phyloP scores from a whole-genome alignment of 2,113 vertebrate species.

The Corythoichthys intestinalis region DNA sequence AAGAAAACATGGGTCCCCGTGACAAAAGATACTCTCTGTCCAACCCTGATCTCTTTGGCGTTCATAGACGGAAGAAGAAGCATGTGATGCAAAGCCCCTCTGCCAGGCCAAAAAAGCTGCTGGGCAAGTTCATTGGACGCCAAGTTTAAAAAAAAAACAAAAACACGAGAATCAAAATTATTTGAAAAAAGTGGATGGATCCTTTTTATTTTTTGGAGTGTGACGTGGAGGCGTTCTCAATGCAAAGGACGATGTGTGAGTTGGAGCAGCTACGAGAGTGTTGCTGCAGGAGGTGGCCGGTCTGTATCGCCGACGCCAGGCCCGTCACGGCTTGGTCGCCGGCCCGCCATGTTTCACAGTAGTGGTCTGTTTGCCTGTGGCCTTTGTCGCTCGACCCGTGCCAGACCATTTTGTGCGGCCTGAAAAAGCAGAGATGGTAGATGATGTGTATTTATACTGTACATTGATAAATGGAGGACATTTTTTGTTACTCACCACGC shows the following conservation, averaged over 20 bases:
- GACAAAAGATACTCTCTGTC: conserved; percentile 51
- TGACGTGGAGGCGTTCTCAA: conserved; percentile 88
- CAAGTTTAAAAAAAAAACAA: conserved; percentile 18
- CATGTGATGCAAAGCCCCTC: conserved; percentile 44
- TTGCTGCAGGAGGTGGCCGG: conserved; percentile 83
- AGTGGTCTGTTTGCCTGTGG: conserved; percentile 82
- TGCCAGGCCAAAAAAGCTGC: conserved; percentile 37
- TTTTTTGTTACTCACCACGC: conserved; percentile 77
- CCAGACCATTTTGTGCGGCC: conserved; percentile 94
- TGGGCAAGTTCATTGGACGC: conserved; percentile 54
- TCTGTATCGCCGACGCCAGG: conserved; percentile 80
- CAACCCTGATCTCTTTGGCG: conserved; percentile 68
- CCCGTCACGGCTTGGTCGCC: conserved; percentile 70
- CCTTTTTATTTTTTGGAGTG: conserved; percentile 79
- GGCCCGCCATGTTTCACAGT: conserved; percentile 92
- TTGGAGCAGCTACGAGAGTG: conserved; percentile 77
- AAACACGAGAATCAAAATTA: neutral
- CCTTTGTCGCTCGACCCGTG: conserved; percentile 82
- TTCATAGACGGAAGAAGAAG: conserved; percentile 49
- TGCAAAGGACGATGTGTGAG: conserved; percentile 83
- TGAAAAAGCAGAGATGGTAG: conserved; percentile 48
- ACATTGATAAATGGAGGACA: neutral
- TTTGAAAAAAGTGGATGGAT: neutral
- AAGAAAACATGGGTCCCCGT: conserved; percentile 68
- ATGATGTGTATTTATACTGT: neutral